These are phyloP conservation scores for Agrilus cyanescens DNA, from an alignment of 2,888 invertebrate species.

Conservation along the genomic window DNA sequence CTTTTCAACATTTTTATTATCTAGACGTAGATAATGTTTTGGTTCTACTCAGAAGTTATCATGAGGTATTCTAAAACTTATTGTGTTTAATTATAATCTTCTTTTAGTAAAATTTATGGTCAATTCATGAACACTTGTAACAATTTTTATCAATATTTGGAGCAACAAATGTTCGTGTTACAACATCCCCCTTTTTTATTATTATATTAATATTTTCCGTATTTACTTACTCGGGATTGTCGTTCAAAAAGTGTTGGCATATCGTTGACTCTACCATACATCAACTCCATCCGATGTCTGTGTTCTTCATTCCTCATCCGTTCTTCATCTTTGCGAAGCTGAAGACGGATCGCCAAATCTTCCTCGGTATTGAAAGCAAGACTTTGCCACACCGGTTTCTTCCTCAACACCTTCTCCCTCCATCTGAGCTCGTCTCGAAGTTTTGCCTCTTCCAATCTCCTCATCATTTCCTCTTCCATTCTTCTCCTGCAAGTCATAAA, in stretches of 20 bases:
- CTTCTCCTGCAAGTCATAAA: conserved; percentile 36
- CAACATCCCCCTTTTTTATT: neutral
- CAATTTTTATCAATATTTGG: too few relatives aligned
- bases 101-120: too few relatives aligned
- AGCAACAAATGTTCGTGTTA: too few relatives aligned
- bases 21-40: too few relatives aligned
- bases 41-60: too few relatives aligned
- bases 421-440: conserved; percentile 45
- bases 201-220: neutral
- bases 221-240: conserved; percentile 44
- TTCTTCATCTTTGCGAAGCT: conserved; percentile 56
- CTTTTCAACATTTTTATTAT: too few relatives aligned
- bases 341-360: conserved; percentile 54
- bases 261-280: conserved; percentile 56
- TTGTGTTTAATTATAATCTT: too few relatives aligned
- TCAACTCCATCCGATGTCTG: conserved; percentile 57
- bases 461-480: conserved; percentile 50
- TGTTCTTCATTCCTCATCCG: conserved; percentile 54
- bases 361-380: conserved; percentile 53
- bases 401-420: conserved; percentile 47
- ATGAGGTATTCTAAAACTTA: too few relatives aligned
- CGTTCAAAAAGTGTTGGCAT: conserved; percentile 62
- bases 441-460: conserved; percentile 46
- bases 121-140: too few relatives aligned
- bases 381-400: conserved; percentile 59